phyloP scores from a whole-genome alignment of 2,797 vertebrate genomes.

The Sebastiscus albofasciatus region DNA sequence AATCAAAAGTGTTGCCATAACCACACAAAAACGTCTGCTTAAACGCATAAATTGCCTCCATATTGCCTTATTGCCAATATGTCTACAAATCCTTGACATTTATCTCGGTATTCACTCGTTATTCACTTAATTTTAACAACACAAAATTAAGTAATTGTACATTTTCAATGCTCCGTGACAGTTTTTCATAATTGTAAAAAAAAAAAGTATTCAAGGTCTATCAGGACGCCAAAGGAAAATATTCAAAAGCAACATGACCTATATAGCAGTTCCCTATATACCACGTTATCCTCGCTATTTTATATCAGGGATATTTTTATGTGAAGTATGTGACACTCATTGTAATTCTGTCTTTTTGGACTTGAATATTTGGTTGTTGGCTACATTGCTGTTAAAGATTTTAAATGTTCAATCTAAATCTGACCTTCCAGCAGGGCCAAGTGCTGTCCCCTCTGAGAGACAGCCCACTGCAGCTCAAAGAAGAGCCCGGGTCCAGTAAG shows the following conservation, averaged over 20 bases:
- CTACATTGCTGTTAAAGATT: background rate
- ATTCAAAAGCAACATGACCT: background rate
- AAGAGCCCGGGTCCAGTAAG: constrained; percentile 51
- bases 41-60: background rate
- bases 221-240: background rate
- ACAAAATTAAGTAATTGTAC: background rate
- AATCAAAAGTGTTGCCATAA: background rate
- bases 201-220: background rate
- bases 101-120: background rate
- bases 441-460: constrained; percentile 75
- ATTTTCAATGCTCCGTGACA: background rate
- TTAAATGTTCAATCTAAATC: background rate
- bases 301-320: background rate
- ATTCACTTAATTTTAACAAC: background rate
- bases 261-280: background rate
- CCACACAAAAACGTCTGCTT: background rate
- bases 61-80: background rate
- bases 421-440: constrained; percentile 43
- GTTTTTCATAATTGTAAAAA: background rate
- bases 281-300: background rate
- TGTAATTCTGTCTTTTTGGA: background rate
- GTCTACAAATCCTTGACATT: background rate
- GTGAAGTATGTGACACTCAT: background rate
- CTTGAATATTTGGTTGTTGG: background rate
- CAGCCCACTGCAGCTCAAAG: constrained; percentile 58